phyloP scores from a whole-genome alignment of 2,797 vertebrate species.

The Apogon hyalosoma region DNA sequence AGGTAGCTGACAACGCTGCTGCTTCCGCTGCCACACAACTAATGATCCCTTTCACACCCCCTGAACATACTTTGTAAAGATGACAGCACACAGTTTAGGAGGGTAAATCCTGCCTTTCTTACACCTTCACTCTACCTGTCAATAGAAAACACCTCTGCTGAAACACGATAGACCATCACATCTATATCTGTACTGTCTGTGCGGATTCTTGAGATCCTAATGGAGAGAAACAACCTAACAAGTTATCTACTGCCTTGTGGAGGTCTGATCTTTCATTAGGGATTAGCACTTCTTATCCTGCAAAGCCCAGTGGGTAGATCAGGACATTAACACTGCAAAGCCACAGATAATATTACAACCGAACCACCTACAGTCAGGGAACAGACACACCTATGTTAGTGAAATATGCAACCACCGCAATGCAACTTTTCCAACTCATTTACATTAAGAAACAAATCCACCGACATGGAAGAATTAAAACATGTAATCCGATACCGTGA shows the following conservation, averaged over 20 bases:
- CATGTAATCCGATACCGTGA: constrained; percentile 46
- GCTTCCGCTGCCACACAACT: constrained; percentile 75
- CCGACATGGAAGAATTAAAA: constrained; percentile 29
- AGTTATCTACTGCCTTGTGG: constrained; percentile 25
- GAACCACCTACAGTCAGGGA: constrained; percentile 2
- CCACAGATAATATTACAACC: constrained; percentile 30
- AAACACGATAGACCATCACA: constrained; percentile 40
- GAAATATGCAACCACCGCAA: constrained; percentile 7
- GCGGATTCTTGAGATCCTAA: background rate
- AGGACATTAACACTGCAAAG: constrained; percentile 24
- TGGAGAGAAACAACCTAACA: constrained; percentile 13
- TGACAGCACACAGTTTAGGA: constrained; percentile 77
- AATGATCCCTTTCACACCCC: constrained; percentile 79
- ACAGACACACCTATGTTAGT: background rate
- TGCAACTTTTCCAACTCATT: constrained; percentile 7
- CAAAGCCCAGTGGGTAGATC: constrained; percentile 22
- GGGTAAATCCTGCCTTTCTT: constrained; percentile 74
- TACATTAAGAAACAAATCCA: constrained; percentile 28
- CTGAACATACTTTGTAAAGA: constrained; percentile 80
- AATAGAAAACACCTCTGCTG: constrained; percentile 56
- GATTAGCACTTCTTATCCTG: constrained; percentile 34
- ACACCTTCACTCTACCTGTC: constrained; percentile 69
- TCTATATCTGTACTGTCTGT: constrained; percentile 40
- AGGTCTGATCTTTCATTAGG: constrained; percentile 36
- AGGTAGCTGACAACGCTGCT: constrained; percentile 78